phyloP scores from a whole-genome alignment of 2,888 invertebrate species.

The Maniola hyperantus region DNA sequence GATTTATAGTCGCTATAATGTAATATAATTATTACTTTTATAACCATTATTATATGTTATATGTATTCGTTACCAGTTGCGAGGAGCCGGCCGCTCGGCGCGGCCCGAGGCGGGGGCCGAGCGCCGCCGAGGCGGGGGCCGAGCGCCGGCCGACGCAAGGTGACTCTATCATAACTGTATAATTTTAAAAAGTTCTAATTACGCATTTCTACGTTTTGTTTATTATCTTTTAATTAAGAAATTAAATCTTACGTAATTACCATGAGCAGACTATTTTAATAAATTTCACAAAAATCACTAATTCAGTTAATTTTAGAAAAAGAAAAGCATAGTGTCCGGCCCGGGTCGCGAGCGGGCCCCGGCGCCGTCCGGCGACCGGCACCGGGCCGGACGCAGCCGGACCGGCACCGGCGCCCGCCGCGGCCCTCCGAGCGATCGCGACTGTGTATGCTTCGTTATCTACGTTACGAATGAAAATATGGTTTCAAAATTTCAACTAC shows the following conservation, averaged over 20 bases:
- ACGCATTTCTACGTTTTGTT: conserved; percentile 82
- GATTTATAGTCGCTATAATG: conserved; percentile 82
- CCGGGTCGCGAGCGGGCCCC: conserved; percentile 32
- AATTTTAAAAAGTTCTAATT: conserved; percentile 83
- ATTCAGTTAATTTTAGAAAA: conserved; percentile 76
- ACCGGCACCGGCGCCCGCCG: conserved; percentile 28
- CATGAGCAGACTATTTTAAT: conserved; percentile 81
- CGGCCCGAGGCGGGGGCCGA: conserved; percentile 43
- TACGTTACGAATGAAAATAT: conserved; percentile 80
- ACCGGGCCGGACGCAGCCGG: not conserved
- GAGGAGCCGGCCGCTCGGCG: conserved; percentile 61
- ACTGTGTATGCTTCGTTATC: conserved; percentile 74
- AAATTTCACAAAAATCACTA: conserved; percentile 80
- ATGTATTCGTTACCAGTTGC: conserved; percentile 80
- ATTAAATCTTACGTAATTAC: conserved; percentile 81
- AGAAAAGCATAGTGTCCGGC: conserved; percentile 70
- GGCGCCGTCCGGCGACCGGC: conserved; percentile 10
- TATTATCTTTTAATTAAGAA: conserved; percentile 82
- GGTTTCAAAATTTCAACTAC: conserved; percentile 81
- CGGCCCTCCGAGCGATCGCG: conserved; percentile 62
- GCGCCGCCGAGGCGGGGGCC: conserved; percentile 50
- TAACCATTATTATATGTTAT: conserved; percentile 82
- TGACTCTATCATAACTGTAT: conserved; percentile 81
- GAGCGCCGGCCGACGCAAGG: conserved; percentile 67
- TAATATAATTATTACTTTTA: conserved; percentile 79